Conservation (phyloP, 2,797 vertebrate species). For the Graptemys geographica region DNA sequence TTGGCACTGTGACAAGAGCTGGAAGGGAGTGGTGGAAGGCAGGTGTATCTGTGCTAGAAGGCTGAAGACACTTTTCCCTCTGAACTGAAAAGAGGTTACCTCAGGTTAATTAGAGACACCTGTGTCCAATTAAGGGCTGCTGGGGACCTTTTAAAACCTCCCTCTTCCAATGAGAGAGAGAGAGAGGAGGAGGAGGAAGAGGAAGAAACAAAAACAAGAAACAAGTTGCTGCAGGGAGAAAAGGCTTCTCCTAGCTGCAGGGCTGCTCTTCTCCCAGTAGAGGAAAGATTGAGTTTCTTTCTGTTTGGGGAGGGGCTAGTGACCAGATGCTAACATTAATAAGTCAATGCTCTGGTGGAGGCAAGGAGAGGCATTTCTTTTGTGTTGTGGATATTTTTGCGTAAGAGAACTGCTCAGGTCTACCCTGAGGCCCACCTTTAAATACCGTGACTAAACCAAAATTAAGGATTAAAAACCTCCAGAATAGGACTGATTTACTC, state of each 20-base stretch:
- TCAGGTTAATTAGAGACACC: not conserved
- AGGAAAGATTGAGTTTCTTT: not conserved
- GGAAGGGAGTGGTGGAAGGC: not conserved
- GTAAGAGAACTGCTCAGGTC: not conserved
- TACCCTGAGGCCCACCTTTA: not conserved
- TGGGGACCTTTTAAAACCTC: not conserved
- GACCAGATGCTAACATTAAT: not conserved
- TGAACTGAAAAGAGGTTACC: not conserved
- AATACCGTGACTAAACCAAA: not conserved
- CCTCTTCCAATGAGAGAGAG: not conserved
- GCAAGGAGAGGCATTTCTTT: not conserved
- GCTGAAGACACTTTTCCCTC: not conserved
- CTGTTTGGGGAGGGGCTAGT: not conserved
- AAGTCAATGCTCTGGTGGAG: not conserved
- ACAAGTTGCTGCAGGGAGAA: not conserved
- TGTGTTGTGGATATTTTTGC: not conserved
- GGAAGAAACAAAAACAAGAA: too few relatives aligned
- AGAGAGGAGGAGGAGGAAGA: not conserved
- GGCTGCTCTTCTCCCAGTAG: not conserved
- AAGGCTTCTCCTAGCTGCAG: not conserved
- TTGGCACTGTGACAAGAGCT: not conserved
- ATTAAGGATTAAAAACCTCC: not conserved
- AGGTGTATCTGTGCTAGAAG: not conserved
- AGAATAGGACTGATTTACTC: not conserved
- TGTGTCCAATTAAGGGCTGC: not conserved